Evolutionary conservation across 2,797 vertebrate genomes (phyloP), one percentile per base, ranked within the genome.

Genomic region (Sebastes jordani): DNA sequence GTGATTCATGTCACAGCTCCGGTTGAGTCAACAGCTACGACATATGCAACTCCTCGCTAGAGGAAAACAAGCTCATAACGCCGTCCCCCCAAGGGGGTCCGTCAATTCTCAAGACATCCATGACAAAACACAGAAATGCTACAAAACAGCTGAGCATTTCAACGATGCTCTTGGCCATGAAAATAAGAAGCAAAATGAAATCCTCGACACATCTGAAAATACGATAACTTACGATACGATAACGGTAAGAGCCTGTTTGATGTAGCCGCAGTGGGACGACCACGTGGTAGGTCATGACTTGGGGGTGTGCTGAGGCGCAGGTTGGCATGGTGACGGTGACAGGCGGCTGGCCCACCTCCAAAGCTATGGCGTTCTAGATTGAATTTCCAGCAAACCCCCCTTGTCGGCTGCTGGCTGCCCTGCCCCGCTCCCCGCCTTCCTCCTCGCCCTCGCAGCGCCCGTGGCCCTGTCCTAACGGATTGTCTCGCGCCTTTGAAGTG

Each of bases 401-500:
- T 82, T 38, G 71, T 86, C 69, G 85, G 88, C 91, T 89, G 76
- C 83, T 78, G 89, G 88, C 92, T 87, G 79, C 78, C 87, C 86
- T 76, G 78, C 90, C 80, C 80, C 78, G 46, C 90, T 88, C 91
- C 83, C 85, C 86, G 25, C 86, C 88, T 20, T 61, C 79, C 78
- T 46, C 60, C 76, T 76, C 85, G 58, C 76, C 84, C 91, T 85
- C 84, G 69, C 68, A 71, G 83, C 63, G 91, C 93, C 94, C 14
- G 82, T 93, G 92, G 93, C 91, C 89, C 80, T 93, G 95, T 95
- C 93, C 95, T 96, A 96, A 95, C 94, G 90, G 95, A 96, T 96
- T 90, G 94, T 95, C 93, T 94, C 84, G 71, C 93, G 95, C 95
- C 95, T 96, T 94, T 95, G 95, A 96, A 96, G 95, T 95, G 93